Evolutionary conservation across 2,113 vertebrate species (phyloP).

Genomic region (Saccopteryx leptura): DNA sequence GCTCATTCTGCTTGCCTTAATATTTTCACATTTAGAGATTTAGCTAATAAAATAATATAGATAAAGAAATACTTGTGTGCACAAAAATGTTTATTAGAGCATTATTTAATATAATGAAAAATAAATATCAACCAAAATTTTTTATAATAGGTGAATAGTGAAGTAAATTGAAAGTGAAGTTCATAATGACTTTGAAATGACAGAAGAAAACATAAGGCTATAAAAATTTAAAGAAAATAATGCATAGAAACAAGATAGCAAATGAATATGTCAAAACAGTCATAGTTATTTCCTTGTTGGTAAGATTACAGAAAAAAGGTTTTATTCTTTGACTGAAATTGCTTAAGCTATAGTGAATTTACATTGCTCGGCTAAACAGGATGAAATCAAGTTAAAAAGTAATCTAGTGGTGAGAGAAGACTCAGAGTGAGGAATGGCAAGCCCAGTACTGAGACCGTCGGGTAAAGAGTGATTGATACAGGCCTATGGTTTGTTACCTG

Average conservation of each 20-base stretch:
- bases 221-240: conserved; percentile 15
- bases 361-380: background rate
- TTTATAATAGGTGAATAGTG: background rate
- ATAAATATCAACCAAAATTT: background rate
- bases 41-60: conserved; percentile 37
- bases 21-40: background rate
- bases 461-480: background rate
- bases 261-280: background rate
- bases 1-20: background rate
- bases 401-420: background rate
- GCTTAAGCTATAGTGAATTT: background rate
- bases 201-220: background rate
- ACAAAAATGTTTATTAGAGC: conserved; percentile 13
- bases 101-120: conserved; percentile 56
- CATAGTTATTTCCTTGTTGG: background rate
- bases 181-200: conserved; percentile 20
- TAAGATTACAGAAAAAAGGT: background rate
- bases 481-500: background rate
- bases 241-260: background rate
- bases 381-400: conserved; percentile 11
- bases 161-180: conserved; percentile 29
- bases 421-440: background rate
- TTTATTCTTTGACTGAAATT: conserved; percentile 4
- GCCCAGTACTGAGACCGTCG: background rate
- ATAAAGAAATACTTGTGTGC: background rate